phyloP scores from a whole-genome alignment of 2,888 invertebrate species.

The Meiosimyza platycephala region DNA sequence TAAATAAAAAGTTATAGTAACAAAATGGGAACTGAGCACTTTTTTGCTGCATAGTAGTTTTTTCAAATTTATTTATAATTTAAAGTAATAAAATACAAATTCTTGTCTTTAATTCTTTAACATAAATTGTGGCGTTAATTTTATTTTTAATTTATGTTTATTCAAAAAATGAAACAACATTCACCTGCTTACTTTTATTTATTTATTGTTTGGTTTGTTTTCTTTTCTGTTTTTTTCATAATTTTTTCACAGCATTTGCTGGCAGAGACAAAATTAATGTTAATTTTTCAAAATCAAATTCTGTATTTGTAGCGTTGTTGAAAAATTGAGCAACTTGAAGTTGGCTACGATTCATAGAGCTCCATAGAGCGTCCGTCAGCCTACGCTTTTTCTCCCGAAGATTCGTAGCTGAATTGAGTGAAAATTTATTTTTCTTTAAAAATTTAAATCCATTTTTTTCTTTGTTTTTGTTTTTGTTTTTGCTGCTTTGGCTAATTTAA shows the following conservation, averaged over 20 bases:
- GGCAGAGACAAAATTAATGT: constrained; percentile 16
- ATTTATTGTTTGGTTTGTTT: too few species aligned
- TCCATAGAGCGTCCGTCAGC: background rate
- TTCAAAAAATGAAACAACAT: background rate
- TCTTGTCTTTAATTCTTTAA: background rate
- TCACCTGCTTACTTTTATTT: constrained; percentile 6
- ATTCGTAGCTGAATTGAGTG: constrained; percentile 13
- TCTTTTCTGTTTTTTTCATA: too few species aligned
- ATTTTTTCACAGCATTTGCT: background rate
- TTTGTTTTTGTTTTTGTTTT: background rate
- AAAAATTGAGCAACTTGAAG: constrained; percentile 22
- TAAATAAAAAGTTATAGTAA: background rate
- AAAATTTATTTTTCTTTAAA: constrained; percentile 2
- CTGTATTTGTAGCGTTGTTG: background rate
- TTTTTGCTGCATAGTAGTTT: background rate
- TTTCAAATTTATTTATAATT: background rate
- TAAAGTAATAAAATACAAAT: constrained; percentile 1
- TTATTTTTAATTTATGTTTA: constrained; percentile 6
- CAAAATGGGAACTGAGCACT: too few species aligned
- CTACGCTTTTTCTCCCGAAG: too few species aligned
- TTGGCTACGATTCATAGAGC: constrained; percentile 5
- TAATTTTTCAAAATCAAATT: constrained; percentile 8
- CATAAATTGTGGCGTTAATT: background rate
- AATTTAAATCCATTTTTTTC: too few species aligned
- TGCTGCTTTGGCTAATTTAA: constrained; percentile 31